A percentile compares a stretch with the other conserved stretches of the same genome.
Conservation (phyloP, 2,797 vertebrate genomes). For the Loriculus beryllinus region DNA sequence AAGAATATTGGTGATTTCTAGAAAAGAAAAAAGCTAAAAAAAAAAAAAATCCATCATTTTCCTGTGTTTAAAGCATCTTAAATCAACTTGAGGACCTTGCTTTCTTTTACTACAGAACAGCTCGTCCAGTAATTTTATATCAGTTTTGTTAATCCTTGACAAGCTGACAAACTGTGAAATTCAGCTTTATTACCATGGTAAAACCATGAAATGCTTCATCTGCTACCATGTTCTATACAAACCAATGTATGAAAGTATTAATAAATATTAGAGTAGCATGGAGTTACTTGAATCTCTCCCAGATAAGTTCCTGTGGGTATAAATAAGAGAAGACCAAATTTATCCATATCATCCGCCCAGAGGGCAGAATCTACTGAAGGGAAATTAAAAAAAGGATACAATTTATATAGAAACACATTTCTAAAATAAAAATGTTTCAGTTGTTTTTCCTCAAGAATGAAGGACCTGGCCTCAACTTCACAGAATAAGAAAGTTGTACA, state of each 20-base stretch:
- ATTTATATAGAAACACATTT: neutral
- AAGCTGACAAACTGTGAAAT: neutral
- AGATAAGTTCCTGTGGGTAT: neutral
- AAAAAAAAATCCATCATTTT: neutral
- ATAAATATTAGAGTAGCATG: neutral
- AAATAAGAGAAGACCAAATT: neutral
- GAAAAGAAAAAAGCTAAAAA: neutral
- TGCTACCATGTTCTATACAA: neutral
- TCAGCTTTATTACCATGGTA: neutral
- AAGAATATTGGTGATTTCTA: neutral
- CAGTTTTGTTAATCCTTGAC: neutral
- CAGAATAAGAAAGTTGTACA: neutral
- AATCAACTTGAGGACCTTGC: neutral
- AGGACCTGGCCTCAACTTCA: neutral
- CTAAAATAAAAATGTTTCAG: neutral
- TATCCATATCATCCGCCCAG: neutral
- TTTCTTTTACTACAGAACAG: neutral
- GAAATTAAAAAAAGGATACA: accelerated
- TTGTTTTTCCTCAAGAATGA: neutral
- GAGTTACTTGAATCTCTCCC: neutral
- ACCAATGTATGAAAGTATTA: neutral
- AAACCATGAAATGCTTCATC: neutral
- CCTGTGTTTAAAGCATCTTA: neutral
- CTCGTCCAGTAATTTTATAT: neutral
- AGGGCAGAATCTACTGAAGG: neutral